Conservation (phyloP, 2,797 vertebrate genomes). For the Lacerta agilis region DNA sequence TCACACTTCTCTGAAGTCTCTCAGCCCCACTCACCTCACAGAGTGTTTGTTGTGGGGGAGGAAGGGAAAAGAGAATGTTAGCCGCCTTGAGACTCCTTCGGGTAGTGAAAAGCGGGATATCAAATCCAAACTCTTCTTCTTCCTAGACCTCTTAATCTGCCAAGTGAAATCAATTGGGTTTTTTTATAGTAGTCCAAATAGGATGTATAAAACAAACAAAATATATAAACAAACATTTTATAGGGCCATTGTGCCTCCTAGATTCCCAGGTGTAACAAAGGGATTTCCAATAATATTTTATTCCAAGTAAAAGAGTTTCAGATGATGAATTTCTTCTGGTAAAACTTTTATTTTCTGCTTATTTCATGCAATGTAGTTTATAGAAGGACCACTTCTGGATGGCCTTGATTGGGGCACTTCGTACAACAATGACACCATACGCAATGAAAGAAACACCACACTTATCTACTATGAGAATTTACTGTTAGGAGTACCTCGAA, state of each 20-base stretch:
- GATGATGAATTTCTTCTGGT: not conserved
- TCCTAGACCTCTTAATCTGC: not conserved
- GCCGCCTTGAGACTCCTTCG: too few relatives aligned
- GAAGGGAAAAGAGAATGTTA: too few relatives aligned
- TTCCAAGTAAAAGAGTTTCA: not conserved
- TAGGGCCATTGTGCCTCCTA: not conserved
- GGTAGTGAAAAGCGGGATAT: too few relatives aligned
- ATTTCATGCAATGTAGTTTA: constrained; percentile 55
- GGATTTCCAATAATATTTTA: not conserved
- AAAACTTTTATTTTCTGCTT: constrained; percentile 42
- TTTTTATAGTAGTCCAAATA: not conserved
- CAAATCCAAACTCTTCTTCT: too few relatives aligned
- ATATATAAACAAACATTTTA: accelerated
- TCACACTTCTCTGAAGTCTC: too few relatives aligned
- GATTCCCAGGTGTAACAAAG: not conserved
- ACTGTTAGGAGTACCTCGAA: constrained; percentile 70
- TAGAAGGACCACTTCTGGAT: constrained; percentile 75
- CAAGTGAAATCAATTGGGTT: not conserved
- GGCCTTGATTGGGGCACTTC: constrained; percentile 75
- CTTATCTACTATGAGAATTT: constrained; percentile 75
- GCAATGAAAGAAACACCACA: constrained; percentile 53
- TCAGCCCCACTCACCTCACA: too few relatives aligned
- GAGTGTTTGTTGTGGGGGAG: too few relatives aligned
- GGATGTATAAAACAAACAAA: not conserved
- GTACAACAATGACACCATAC: constrained; percentile 36